Percentiles rank a stretch among this genome's conserved stretches.
These are phyloP conservation scores for Drosophila seclusa DNA, from an alignment of 2,888 invertebrate species.

Conservation along the genomic window DNA sequence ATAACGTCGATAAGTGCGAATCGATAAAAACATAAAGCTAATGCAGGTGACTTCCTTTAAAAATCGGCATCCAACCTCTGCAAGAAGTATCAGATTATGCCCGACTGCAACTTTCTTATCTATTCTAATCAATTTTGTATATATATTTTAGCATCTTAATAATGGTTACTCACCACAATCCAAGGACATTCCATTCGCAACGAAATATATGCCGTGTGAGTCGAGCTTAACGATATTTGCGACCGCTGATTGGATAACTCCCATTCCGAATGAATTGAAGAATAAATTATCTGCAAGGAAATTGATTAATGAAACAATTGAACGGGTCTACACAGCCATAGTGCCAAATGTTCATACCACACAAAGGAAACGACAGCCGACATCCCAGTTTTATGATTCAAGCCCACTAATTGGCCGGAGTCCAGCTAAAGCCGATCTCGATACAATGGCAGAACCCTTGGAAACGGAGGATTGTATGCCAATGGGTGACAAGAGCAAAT, in stretches of 20 bases:
- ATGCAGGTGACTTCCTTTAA: neutral
- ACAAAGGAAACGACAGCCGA: slow-evolving; percentile 35
- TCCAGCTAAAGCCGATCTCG: slow-evolving; percentile 1
- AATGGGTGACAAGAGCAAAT: slow-evolving; percentile 3
- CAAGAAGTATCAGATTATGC: neutral
- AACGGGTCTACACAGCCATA: slow-evolving; percentile 67
- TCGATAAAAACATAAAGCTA: neutral
- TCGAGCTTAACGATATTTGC: slow-evolving; percentile 71
- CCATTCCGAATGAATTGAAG: slow-evolving; percentile 60
- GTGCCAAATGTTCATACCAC: slow-evolving; percentile 46
- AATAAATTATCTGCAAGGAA: slow-evolving; percentile 71
- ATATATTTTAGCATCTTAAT: slow-evolving; percentile 65
- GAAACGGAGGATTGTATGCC: slow-evolving; percentile 13
- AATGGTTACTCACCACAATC: slow-evolving; percentile 79
- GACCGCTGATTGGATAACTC: slow-evolving; percentile 77
- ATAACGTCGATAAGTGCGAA: neutral
- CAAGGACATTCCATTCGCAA: slow-evolving; percentile 66
- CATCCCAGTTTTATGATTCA: slow-evolving; percentile 60
- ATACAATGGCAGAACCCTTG: slow-evolving; percentile 14
- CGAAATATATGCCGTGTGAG: slow-evolving; percentile 72
- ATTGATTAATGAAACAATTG: slow-evolving; percentile 71
- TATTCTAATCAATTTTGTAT: slow-evolving; percentile 6
- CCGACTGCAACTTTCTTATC: neutral
- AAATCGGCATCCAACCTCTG: neutral
- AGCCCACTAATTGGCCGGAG: neutral